Base-by-base conservation (phyloP, 2,113 vertebrate species). In the Urocynchramus pylzowi region DNA sequence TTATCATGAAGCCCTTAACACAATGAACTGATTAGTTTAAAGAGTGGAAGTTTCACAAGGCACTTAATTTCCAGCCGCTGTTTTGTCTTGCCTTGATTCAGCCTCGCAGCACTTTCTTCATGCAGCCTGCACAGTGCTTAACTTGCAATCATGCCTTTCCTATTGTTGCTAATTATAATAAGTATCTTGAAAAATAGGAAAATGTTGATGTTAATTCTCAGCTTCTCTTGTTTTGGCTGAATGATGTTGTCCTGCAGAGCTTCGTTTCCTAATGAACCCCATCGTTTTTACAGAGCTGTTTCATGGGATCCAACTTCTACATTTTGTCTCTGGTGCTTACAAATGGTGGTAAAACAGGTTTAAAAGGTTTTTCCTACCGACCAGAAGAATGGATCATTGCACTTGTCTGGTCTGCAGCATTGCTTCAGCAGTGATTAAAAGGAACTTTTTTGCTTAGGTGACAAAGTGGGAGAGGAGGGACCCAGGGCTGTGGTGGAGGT, bases 21-120 rank as follows among this genome's bases (percentile, higher is more conserved):
- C 80, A 92, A 90, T 90, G 93, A 94, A 92, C 83, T 84, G 93
- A 96, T 96, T 92, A 93, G 78, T 93, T 95, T 90, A 87, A 96
- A 90, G 61, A 75, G 64, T 64, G 56, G 68, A 35, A 44, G 71
- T 93, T 95, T 75, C 95, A 89, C 54, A 26, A 78, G 76, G 71
- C 90, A 68, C 73, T 89, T 90, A 37, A 88, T 94, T 97, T 96
- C 93, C 85, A 49, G 52, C 71, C 60, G 11, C 68, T 92, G 86
- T 87, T 95, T 87, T 93, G 67, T 78, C 19, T 74, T 81, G 47
- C 69, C 49, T 81, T 52, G 69, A 33, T 90, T 93, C 76, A 78
- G 76, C 49, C 59, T 60, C 85, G 54, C 52, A 84, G 14, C 78
- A 50, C 60, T 78, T 89, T 26, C 67, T 86, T 80, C 76, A 30